Evolutionary conservation across 92 coral and sea anemone genomes (phyloP).

Genomic region (Blastomussa wellsi): DNA sequence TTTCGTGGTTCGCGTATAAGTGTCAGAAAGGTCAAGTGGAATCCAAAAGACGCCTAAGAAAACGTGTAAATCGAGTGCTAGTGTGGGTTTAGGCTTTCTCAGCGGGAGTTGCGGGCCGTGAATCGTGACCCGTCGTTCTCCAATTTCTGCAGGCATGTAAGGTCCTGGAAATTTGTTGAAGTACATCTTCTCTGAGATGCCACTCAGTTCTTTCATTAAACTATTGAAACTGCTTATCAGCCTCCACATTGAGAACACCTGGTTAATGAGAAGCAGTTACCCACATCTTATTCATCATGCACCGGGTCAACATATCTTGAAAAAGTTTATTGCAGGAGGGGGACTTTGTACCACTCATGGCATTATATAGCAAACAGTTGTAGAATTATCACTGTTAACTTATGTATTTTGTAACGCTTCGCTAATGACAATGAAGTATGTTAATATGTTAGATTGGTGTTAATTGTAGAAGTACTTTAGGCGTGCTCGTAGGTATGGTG

Average conservation of each 20-base stretch:
- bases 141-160: slow-evolving; percentile 26
- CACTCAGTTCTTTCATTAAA: slow-evolving; percentile 6
- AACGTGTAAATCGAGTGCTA: too few relatives aligned
- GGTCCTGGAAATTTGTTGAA: slow-evolving; percentile 3
- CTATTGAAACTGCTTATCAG: not conserved
- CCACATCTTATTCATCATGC: slow-evolving; percentile 3
- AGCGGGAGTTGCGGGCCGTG: too few relatives aligned
- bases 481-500: too few relatives aligned
- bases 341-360: slow-evolving; percentile 3
- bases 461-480: too few relatives aligned
- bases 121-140: slow-evolving; percentile 1
- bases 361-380: not conserved
- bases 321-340: not conserved
- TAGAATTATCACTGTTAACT: too few relatives aligned
- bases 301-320: not conserved
- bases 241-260: slow-evolving; percentile 12
- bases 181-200: not conserved
- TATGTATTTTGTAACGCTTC: too few relatives aligned
- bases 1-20: too few relatives aligned
- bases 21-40: too few relatives aligned
- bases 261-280: not conserved
- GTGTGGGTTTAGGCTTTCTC: too few relatives aligned
- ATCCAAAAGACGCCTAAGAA: too few relatives aligned
- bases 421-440: too few relatives aligned
- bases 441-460: too few relatives aligned